These are phyloP conservation scores for Pavo muticus DNA, from an alignment of 2,113 vertebrate species.

Conservation along the genomic window DNA sequence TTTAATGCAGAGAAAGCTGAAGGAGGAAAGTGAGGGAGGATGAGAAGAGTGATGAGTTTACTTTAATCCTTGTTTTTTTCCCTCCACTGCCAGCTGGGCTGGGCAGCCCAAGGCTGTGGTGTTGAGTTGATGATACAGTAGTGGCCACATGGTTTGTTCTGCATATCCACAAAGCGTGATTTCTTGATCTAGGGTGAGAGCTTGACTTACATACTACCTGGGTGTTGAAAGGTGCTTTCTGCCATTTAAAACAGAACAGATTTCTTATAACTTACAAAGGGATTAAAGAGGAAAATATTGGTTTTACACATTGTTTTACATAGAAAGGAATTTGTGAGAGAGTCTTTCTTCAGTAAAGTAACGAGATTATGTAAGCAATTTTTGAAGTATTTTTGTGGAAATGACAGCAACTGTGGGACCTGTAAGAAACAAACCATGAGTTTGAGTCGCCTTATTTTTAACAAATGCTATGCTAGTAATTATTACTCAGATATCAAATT, in stretches of 20 bases:
- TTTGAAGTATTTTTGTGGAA: not conserved
- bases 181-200: not conserved
- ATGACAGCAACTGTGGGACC: accelerated
- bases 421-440: not conserved
- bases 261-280: not conserved
- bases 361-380: not conserved
- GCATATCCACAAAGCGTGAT: not conserved
- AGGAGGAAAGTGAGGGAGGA: not conserved
- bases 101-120: not conserved
- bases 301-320: not conserved
- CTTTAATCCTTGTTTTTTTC: not conserved
- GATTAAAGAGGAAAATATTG: not conserved
- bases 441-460: not conserved
- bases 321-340: not conserved
- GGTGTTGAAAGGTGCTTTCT: not conserved
- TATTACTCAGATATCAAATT: not conserved
- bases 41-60: not conserved
- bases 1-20: not conserved
- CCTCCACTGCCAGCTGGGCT: not conserved
- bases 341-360: not conserved
- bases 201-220: not conserved
- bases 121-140: not conserved
- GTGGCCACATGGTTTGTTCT: not conserved
- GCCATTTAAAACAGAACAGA: not conserved
- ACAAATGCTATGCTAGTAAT: not conserved